Base-by-base conservation (phyloP, 2,888 invertebrate genomes). In the Melikaiella ostensackeni region DNA sequence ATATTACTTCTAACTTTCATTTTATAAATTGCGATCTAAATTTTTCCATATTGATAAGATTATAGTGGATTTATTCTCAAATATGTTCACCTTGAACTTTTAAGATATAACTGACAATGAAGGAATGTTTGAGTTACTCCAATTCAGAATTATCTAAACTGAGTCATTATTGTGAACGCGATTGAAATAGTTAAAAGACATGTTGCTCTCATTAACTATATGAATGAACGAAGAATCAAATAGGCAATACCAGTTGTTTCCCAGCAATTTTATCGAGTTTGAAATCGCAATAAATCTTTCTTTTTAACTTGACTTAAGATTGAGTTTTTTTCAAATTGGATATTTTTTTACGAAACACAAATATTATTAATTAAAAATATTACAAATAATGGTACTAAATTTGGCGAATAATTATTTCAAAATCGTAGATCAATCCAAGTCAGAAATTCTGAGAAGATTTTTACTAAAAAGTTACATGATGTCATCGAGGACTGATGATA, bases 121-220 rank as follows among this genome's bases (percentile, higher is more conserved):
- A 30, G 27, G 27, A 27, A 70, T 50, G 7, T 16, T 70, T 70
- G 11, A 30, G 27, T n/a, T n/a, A 50, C 27, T 24, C 3, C 9
- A n/a, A 19, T 42, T 64, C 19, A 19, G 42, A 70, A 46, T 50
- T 50, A 70, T 70, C 50, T 50, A 50, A 57, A 30, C 30, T 27
- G 24, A 50, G 19, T 70, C 30, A 50, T 24, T 57, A 57, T 24
- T 57, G 24, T 24, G 3, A 13, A 57, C 21, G 24, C 27, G 19
- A 70, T 30, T 50, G 13, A n/a, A 70, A 70, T 70, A 7, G 27
- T 27, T 66, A 66, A 66, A 42, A 64, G 13, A 35, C 63, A 24
- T 42, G 19, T 27, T 66, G 42, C 24, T 46, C 66, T 66, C 42
- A 30, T 66, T 46, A 30, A 42, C 27, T 27, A 13, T 42, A 66